Conservation (phyloP, 1,140 invertebrate genomes). For the Caenorhabditis inopinata region DNA sequence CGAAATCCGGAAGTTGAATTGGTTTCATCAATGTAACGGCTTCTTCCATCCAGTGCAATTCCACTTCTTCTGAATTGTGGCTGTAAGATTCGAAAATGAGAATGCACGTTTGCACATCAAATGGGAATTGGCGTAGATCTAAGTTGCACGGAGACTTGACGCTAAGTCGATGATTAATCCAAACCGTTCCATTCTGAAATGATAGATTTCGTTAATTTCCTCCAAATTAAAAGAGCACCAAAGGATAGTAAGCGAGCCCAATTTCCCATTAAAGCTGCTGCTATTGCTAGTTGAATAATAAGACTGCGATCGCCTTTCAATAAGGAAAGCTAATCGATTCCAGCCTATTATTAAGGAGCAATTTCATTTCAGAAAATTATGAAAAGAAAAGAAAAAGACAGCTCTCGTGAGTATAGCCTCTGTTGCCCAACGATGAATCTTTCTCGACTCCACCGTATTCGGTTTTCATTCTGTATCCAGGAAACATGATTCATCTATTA, state of each 20-base stretch:
- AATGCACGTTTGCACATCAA: conserved; percentile 62
- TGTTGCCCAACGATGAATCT: too few species aligned
- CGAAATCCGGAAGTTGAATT: conserved; percentile 64
- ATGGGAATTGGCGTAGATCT: conserved; percentile 62
- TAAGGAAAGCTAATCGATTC: too few species aligned
- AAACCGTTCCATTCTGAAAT: conserved; percentile 62
- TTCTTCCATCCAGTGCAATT: conserved; percentile 61
- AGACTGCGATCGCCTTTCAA: too few species aligned
- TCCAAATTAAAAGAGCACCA: too few species aligned
- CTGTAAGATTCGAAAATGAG: conserved; percentile 63
- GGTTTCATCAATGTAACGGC: conserved; percentile 63
- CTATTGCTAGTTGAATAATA: too few species aligned
- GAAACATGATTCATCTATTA: background rate
- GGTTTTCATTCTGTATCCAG: background rate
- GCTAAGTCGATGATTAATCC: conserved; percentile 63
- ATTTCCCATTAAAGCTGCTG: too few species aligned
- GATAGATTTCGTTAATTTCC: background rate
- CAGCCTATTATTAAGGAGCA: too few species aligned
- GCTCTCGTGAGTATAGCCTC: too few species aligned
- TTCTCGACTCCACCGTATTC: too few species aligned
- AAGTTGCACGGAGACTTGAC: conserved; percentile 64
- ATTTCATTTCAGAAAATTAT: too few species aligned
- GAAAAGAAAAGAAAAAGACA: too few species aligned
- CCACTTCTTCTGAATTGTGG: conserved; percentile 62
- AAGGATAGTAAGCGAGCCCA: too few species aligned